These are phyloP conservation scores for Heliconius ethilla DNA, from an alignment of 2,888 invertebrate genomes.

Conservation along the genomic window DNA sequence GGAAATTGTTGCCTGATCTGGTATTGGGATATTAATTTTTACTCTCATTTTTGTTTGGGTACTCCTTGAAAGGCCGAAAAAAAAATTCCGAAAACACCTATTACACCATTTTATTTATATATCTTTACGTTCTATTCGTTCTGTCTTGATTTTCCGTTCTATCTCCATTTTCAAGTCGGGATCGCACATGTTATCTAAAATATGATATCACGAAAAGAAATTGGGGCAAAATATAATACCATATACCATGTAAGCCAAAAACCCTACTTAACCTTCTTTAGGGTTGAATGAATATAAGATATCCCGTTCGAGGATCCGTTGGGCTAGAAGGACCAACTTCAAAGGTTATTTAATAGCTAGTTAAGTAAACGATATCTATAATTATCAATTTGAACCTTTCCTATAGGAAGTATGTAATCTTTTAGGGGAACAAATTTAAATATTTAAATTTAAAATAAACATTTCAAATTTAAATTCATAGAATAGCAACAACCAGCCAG, in stretches of 20 bases:
- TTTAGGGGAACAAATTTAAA: background rate
- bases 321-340: constrained; percentile 4
- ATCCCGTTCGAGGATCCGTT: constrained; percentile 10
- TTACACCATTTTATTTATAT: no score
- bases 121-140: no score
- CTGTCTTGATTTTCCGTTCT: no score
- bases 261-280: background rate
- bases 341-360: constrained; percentile 16
- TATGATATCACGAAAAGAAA: constrained; percentile 11
- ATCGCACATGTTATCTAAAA: no score
- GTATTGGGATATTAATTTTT: background rate
- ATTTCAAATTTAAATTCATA: no score
- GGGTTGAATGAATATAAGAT: constrained; percentile 9
- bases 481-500: no score
- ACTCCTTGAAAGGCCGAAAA: background rate
- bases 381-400: constrained; percentile 5
- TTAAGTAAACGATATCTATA: background rate
- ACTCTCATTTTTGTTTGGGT: background rate
- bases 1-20: background rate
- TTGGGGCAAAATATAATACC: constrained; percentile 14
- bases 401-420: background rate
- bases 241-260: background rate
- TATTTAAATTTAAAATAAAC: no score
- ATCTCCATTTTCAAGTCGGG: no score
- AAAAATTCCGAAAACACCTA: background rate